Percentiles rank a stretch among this genome's conserved stretches.
Conservation (phyloP, 2,888 invertebrate species). For the Incurvaria masculella region DNA sequence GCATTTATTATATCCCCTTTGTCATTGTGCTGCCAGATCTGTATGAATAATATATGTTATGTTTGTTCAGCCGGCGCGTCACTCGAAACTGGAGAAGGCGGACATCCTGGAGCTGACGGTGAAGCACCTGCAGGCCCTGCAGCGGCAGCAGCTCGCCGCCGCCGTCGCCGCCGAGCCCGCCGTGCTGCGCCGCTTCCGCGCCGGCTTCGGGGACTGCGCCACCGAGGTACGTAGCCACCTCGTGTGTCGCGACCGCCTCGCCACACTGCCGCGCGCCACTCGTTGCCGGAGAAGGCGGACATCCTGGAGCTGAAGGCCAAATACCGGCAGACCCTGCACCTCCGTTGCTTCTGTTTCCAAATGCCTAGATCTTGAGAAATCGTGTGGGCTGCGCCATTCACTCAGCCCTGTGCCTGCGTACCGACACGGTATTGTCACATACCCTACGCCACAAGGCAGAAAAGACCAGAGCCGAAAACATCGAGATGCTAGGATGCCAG, state of each 20-base stretch:
- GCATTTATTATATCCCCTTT: constrained; percentile 2
- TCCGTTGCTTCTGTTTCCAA: no score
- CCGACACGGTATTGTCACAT: no score
- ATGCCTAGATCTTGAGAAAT: no score
- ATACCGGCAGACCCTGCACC: constrained; percentile 84
- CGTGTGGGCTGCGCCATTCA: no score
- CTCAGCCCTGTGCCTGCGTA: no score
- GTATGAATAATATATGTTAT: constrained; percentile 12
- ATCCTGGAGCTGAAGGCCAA: constrained; percentile 94
- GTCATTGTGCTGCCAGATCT: no score
- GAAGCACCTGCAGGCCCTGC: constrained; percentile 85
- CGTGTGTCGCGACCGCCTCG: constrained; percentile 52
- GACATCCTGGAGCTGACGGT: constrained; percentile 96
- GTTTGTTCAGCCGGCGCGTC: constrained; percentile 77
- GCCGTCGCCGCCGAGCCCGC: constrained; percentile 82
- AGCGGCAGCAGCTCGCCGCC: constrained; percentile 80
- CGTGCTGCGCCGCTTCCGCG: constrained; percentile 78
- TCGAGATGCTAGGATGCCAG: no score
- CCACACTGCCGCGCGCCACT: constrained; percentile 81
- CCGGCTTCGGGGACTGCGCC: constrained; percentile 87
- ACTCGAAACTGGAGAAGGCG: constrained; percentile 94
- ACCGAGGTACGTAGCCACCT: constrained; percentile 77
- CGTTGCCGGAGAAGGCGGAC: constrained; percentile 94
- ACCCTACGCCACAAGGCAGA: no score
- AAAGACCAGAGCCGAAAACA: no score